Evolutionary conservation across 2,797 vertebrate genomes (phyloP), one percentile per base, ranked within the genome.

Genomic region (Silurus aristotelis): DNA sequence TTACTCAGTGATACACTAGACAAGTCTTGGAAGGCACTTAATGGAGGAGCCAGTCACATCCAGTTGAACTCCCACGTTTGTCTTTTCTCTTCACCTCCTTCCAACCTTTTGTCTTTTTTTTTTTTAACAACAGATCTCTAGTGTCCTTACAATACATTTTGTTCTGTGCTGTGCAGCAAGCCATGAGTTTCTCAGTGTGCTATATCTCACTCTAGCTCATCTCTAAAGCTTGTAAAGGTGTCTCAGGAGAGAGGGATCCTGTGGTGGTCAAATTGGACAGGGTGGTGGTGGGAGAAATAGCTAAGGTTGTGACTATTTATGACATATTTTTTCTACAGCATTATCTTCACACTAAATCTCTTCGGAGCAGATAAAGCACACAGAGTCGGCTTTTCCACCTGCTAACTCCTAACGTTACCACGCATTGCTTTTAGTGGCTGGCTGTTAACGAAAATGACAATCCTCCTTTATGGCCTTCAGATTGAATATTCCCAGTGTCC

Each of bases 311-410:
- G 93, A 92, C 94, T 94, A 90, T 90, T 90, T 91, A 94, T 94
- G 95, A 95, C 94, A 95, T 52, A 7, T 95, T 93, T 92, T 95
- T 95, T 94, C 89, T 88, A 88, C 91, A 91, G 92, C 94, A 95
- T 96, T 95, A 95, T 95, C 95, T 93, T 95, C 93, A 94, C 94
- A 94, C 93, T 93, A 92, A 90, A 93, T 94, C 93, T 95, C 92
- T 93, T 93, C 90, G 90, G 94, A 92, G 92, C 92, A 91, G 92
- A 92, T 90, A 92, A 91, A 95, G 93, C 91, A 92, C 92, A 90
- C 89, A 63, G 71, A 92, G 91, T 92, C 92, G 93, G 91, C 89
- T 90, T 91, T 94, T 93, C 92, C 89, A 90, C 89, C 89, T 88
- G 90, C 93, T 93, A 92, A 93, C 92, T 92, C 91, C 89, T 88